phyloP scores from a whole-genome alignment of 2,797 vertebrate species.

The Linurgus olivaceus region DNA sequence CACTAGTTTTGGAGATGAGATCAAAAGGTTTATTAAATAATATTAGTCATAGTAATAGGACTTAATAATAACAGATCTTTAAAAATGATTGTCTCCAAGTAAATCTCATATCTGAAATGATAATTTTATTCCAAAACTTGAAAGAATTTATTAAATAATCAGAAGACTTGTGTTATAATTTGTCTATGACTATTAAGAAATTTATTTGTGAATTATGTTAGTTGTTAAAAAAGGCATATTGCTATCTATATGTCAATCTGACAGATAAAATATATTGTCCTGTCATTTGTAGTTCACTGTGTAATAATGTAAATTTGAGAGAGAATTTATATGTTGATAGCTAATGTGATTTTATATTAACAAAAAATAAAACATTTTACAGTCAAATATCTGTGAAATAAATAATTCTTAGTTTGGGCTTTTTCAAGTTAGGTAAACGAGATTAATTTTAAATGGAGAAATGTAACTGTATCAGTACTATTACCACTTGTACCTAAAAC shows the following conservation, averaged over 20 bases:
- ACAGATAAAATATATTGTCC: neutral
- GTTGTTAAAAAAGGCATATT: fast-evolving
- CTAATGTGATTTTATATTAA: neutral
- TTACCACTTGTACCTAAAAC: neutral
- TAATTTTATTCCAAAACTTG: neutral
- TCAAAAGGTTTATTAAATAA: neutral
- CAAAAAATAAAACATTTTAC: neutral
- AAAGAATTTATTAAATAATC: neutral
- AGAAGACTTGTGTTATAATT: neutral
- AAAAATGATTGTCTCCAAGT: neutral
- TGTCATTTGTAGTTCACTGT: neutral
- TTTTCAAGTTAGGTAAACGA: neutral
- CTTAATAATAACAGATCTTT: neutral
- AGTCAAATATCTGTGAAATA: neutral
- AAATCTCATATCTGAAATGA: neutral
- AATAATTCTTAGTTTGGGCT: neutral
- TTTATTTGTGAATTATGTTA: neutral
- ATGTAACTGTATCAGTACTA: neutral
- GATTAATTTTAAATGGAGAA: neutral
- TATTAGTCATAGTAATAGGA: neutral
- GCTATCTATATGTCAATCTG: neutral
- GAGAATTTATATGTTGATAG: neutral
- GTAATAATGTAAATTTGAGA: neutral
- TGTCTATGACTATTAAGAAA: neutral
- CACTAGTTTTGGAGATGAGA: neutral